Evolutionary conservation across 2,888 invertebrate genomes (phyloP), one percentile per base, ranked within the genome.

Genomic region (Diaprepes abbreviatus): DNA sequence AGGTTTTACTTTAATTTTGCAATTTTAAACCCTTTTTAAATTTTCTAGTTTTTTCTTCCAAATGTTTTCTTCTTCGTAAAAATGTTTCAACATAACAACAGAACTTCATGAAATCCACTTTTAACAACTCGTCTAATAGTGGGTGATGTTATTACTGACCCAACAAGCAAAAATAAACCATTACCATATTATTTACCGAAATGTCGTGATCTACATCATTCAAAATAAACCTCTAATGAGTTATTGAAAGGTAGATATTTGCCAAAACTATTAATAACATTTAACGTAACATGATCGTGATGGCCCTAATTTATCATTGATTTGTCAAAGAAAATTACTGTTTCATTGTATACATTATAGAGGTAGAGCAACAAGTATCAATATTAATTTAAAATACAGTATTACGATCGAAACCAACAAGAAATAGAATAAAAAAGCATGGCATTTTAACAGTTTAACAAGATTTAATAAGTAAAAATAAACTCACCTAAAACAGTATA

Each of bases 191-290:
- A 55, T 65, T 55, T 43, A 57, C 33, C 3, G 6, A 55, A 57
- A 55, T 55, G 55, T 45, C 45, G 6, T 19, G 55, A 35, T 54
- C 14, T 33, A 35, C 33, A 55, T 65, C 55, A 64, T 19, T 19
- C 19, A 38, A 50, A 52, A 63, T 43, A 54, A 16, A 40, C 28
- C 45, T 35, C 64, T 65, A 65, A 65, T 65, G 57, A 45, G 55
- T 14, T 9, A 19, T 36, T 45, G 64, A 65, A 65, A 55, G 55
- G 64, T 45, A 40, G 64, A 55, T 57, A 65, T 65, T 65, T 65
- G 64, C 64, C 55, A 55, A 65, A 65, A 65, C 48, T 57, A 65
- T 65, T 65, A 65, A 65, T 65, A 65, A 65, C 64, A 16, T 65
- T 63, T 55, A 65, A 45, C 55, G 45, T 55, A 55, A 55, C 64